Evolutionary conservation across 2,113 vertebrate genomes (phyloP), one percentile per base, ranked within the genome.

Genomic region (Setophaga coronata): DNA sequence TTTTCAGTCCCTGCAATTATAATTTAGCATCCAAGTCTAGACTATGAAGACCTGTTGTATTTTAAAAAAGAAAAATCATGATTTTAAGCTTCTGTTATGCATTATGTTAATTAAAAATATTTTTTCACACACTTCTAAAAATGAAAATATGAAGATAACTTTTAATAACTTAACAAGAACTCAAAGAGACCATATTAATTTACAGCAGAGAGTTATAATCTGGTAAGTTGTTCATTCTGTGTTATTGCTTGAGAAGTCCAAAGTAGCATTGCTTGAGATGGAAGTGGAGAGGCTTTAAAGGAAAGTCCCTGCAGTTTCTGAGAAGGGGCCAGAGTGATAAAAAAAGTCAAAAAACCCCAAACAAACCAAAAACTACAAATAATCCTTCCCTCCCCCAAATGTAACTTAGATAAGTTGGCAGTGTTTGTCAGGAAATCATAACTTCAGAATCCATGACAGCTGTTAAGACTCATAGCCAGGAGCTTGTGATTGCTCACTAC

Each of bases 1-100:
- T 94, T 94, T 96, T 90, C 87, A 77, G 40, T 77, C 54, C 18
- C 56, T 77, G 53, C 85, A 94, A 90, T 94, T 97, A 81, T 10
- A 90, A 81, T 14, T 62, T 77, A 73, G 43, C 50, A 60, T 88
- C 42, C 18, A 77, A 88, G 91, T 94, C 90, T 93, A 94, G 89
- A 93, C 93, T 91, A 3, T 56, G 47, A 88, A 80, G 60, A 78
- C 58, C 42, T 79, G 28, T 72, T 91, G 31, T 24, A 62, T 92
- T 94, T 57, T 8, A 78, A 91, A 74, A 90, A 66, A 66, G 7
- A 36, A 86, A 90, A 94, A 50, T 60, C 0, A n/a, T 79, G 2
- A 71, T 83, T 95, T 93, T 88, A 70, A 47, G 20, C 45, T 91
- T 77, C 23, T 74, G 16, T 64, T 71, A 67, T 58, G 34, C 57